These are phyloP conservation scores for Hipparchia semele DNA, from an alignment of 2,888 invertebrate species.

Conservation along the genomic window DNA sequence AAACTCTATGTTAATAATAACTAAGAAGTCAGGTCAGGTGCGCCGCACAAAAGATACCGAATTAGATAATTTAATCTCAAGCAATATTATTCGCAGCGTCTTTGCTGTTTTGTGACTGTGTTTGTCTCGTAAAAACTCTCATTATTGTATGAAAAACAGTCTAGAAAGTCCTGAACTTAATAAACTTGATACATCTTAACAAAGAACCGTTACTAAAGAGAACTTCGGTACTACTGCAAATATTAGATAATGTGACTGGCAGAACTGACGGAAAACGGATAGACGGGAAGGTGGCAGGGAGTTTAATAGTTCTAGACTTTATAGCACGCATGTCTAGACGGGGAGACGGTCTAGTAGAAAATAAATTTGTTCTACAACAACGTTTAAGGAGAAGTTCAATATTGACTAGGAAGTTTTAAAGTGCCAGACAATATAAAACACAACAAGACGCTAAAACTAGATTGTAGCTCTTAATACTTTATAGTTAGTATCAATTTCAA, in stretches of 20 bases:
- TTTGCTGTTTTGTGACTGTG: neutral
- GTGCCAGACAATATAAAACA: constrained; percentile 2
- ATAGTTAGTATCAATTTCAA: neutral
- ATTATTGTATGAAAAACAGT: neutral
- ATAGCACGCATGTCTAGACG: constrained; percentile 63
- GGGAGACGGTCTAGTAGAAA: constrained; percentile 11
- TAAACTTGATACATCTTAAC: neutral
- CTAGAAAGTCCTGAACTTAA: neutral
- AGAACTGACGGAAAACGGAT: constrained; percentile 15
- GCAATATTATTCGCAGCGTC: neutral
- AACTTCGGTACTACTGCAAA: neutral
- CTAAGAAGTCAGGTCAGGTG: constrained; percentile 12
- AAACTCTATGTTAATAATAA: constrained; percentile 20
- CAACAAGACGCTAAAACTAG: neutral
- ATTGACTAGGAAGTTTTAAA: neutral
- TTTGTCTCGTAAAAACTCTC: neutral
- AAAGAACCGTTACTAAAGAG: neutral
- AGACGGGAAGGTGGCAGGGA: constrained; percentile 25
- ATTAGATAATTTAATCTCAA: constrained; percentile 7
- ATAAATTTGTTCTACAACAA: neutral
- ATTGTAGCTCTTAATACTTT: neutral
- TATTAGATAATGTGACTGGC: neutral
- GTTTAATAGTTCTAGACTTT: constrained; percentile 38
- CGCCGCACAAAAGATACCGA: neutral
- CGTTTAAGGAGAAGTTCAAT: neutral